Evolutionary conservation across 2,113 vertebrate species (phyloP).

Genomic region (Scolopax mira): DNA sequence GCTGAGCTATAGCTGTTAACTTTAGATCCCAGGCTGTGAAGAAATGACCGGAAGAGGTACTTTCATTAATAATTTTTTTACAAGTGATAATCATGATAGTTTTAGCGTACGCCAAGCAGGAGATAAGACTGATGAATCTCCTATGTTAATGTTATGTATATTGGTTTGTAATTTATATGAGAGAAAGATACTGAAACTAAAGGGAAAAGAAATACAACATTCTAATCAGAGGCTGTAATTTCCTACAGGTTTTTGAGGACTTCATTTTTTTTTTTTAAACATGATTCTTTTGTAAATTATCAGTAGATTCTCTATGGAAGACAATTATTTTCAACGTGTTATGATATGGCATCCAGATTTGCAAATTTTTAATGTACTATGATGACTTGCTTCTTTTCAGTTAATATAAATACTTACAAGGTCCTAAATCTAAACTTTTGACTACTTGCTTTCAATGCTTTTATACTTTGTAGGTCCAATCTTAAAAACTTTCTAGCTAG

Average conservation of each 20-base stretch:
- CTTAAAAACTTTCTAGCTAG: neutral
- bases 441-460: neutral
- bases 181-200: neutral
- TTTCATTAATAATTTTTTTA: constrained; percentile 32
- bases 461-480: neutral
- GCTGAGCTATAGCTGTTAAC: neutral
- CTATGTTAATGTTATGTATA: neutral
- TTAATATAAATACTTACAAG: neutral
- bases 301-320: neutral
- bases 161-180: constrained; percentile 16
- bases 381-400: neutral
- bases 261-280: neutral
- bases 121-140: constrained; percentile 15
- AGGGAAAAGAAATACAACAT: neutral
- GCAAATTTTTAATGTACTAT: neutral
- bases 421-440: neutral
- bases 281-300: neutral
- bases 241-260: neutral
- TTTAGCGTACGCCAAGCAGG: neutral
- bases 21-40: neutral
- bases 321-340: neutral
- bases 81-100: neutral
- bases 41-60: constrained; percentile 9
- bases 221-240: neutral
- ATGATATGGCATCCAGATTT: neutral